Base-by-base conservation (phyloP, 2,113 vertebrate genomes). In the Abramis brama region DNA sequence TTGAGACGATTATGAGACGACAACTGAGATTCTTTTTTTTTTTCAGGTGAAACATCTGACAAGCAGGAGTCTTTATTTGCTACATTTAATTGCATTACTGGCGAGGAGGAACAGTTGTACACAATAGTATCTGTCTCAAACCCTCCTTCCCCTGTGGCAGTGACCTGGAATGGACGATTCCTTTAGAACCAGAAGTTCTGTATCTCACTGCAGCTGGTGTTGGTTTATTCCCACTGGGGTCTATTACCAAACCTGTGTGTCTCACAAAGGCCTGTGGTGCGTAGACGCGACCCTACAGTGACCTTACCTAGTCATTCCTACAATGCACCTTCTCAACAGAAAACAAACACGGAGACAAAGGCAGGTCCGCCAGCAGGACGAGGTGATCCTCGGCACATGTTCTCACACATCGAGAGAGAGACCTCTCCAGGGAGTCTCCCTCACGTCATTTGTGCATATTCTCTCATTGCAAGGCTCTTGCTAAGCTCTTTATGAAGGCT, bases 401-500 rank as follows among this genome's bases (percentile, higher is more conserved):
- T 39, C 39, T 43, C 45, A 64, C 45, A 73, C 45, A 79, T 4
- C 21, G 27, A 39, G 19, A 27, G 23, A 43, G 3, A 36, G 68
- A 64, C 47, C 79, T 81, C 79, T 88, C 45, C 76, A 78, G 59
- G 62, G 78, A 85, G 23, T 90, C 87, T 81, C 79, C 83, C 36
- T 57, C 78, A 36, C 60, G 87, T 88, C 12, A 84, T 89, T 91
- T 85, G 74, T 25, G 77, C 70, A 85, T 87, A 82, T 83, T 88
- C 87, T 62, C 55, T 78, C 25, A 66, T n/a, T 50, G 60, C 83
- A 17, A 6, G 33, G 73, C 76, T 78, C 50, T n/a, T 30, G 36
- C 45, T 79, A 77, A 89, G 79, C 86, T 87, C 86, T 89, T 89
- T 84, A 88, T 88, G 82, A 80, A 86, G 86, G 85, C 74, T 79